Conservation (phyloP, 2,888 invertebrate species). For the Sinopyrophorus schimmeli region DNA sequence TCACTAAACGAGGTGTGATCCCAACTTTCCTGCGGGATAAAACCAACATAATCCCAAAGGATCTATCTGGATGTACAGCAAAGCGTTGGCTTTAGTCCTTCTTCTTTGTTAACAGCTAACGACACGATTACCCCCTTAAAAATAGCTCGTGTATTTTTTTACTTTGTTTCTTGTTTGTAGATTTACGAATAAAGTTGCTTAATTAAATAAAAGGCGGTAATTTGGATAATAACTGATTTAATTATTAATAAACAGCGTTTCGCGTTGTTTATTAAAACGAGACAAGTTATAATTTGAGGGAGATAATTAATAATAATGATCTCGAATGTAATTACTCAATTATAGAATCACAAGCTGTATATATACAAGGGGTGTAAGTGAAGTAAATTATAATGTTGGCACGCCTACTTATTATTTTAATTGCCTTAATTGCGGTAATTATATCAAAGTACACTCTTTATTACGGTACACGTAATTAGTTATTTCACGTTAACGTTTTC, state of each 20-base stretch:
- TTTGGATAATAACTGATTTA: conserved; percentile 3
- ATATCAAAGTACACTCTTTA: conserved; percentile 27
- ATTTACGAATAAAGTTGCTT: background rate
- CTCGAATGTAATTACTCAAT: conserved; percentile 37
- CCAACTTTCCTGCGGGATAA: conserved; percentile 24
- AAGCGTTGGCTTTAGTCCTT: conserved; percentile 21
- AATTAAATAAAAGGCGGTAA: background rate
- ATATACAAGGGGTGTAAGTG: conserved; percentile 23
- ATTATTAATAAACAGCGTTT: too few relatives aligned
- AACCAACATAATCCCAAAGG: conserved; percentile 25
- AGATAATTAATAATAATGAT: conserved; percentile 26
- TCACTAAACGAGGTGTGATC: conserved; percentile 30
- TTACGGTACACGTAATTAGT: conserved; percentile 28
- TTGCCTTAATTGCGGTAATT: conserved; percentile 40
- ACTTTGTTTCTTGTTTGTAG: background rate
- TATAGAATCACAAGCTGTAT: conserved; percentile 29
- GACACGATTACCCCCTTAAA: too few relatives aligned
- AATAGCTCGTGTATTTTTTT: too few relatives aligned
- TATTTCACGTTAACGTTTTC: conserved; percentile 24
- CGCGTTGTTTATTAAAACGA: too few relatives aligned
- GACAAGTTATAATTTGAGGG: background rate
- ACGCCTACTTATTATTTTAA: conserved; percentile 44
- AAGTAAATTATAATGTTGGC: conserved; percentile 27
- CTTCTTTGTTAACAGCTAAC: conserved; percentile 22
- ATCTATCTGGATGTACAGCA: conserved; percentile 18